Conservation (phyloP, 2,888 invertebrate species). For the Torymus auratus region DNA sequence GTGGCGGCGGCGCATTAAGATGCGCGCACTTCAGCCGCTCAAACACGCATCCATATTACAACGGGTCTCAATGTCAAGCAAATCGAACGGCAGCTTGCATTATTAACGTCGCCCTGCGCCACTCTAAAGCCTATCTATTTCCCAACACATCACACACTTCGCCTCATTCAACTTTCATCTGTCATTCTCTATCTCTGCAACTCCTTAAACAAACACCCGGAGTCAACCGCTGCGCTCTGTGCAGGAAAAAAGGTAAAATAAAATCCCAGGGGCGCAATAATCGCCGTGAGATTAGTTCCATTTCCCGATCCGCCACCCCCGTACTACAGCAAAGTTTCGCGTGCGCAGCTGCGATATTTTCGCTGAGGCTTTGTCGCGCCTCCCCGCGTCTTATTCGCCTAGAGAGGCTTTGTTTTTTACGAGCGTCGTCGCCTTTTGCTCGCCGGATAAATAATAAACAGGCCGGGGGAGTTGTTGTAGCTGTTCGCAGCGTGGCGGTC, state of each 20-base stretch:
- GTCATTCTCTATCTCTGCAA: too few relatives aligned
- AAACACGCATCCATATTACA: too few relatives aligned
- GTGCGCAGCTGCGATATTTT: constrained; percentile 29
- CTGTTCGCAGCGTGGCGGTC: not conserved
- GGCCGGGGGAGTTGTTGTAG: constrained; percentile 6
- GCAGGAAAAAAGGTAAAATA: not conserved
- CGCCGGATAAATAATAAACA: too few relatives aligned
- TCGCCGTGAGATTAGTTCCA: constrained; percentile 29
- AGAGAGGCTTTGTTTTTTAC: not conserved
- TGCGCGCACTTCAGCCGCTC: too few relatives aligned
- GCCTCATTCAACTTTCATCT: too few relatives aligned
- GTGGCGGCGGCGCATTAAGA: too few relatives aligned
- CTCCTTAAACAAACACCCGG: too few relatives aligned
- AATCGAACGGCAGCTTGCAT: constrained; percentile 3
- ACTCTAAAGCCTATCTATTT: too few relatives aligned
- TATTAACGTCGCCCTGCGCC: too few relatives aligned
- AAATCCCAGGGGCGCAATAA: constrained; percentile 1
- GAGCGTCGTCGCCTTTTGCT: not conserved
- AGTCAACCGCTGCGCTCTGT: too few relatives aligned
- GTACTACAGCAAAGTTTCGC: too few relatives aligned
- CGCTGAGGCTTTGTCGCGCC: constrained; percentile 25
- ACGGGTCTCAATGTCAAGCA: not conserved
- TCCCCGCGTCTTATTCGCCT: not conserved
- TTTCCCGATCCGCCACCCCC: constrained; percentile 36
- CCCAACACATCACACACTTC: too few relatives aligned